Conservation (phyloP, 1,140 invertebrate species). For the Parapsyche elsis region DNA sequence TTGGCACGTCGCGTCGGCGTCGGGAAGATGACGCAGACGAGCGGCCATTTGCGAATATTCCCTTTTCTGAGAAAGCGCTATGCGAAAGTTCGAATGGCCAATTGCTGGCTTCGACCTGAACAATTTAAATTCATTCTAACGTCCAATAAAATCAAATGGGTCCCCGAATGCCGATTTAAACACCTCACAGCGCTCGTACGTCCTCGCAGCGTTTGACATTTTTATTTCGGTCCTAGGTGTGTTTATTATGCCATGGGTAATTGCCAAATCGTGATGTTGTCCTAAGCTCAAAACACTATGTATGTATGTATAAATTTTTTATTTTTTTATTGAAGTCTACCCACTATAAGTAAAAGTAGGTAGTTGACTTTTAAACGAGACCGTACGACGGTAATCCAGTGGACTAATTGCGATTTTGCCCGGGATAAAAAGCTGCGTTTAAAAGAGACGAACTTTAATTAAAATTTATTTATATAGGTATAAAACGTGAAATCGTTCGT, state of each 20-base stretch:
- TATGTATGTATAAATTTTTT: background rate
- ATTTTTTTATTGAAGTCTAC: background rate
- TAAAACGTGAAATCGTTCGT: no score
- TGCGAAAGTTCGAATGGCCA: slow-evolving; percentile 17
- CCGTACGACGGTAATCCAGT: background rate
- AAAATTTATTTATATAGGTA: no score
- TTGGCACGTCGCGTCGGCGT: no score
- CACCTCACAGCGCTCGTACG: slow-evolving; percentile 10
- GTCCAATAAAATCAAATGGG: slow-evolving; percentile 37
- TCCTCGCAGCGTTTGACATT: background rate
- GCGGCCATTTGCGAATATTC: background rate
- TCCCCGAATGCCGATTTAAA: slow-evolving; percentile 25
- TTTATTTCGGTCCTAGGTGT: background rate
- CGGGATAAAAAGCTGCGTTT: background rate
- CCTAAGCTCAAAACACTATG: no score
- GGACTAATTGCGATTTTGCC: background rate
- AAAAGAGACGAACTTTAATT: background rate
- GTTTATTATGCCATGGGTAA: background rate
- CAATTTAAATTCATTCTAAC: slow-evolving; percentile 40
- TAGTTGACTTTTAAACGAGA: background rate
- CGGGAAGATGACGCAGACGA: no score
- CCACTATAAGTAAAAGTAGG: background rate
- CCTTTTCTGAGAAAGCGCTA: background rate
- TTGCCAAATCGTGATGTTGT: background rate
- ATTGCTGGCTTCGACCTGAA: background rate